These are phyloP conservation scores for Noctua fimbriata DNA, from an alignment of 2,888 invertebrate genomes.

Conservation along the genomic window DNA sequence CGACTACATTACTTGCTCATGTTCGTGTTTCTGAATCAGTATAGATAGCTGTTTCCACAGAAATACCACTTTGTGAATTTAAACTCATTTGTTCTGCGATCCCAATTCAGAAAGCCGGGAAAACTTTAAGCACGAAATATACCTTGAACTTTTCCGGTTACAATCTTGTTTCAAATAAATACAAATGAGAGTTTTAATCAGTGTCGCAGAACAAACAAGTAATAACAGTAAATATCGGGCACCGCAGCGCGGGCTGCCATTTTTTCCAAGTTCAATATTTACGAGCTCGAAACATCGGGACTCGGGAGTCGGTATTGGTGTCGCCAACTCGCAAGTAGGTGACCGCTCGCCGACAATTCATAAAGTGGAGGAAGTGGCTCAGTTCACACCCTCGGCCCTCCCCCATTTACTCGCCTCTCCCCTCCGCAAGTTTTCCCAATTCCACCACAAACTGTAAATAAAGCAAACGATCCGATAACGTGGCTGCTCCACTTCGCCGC, in stretches of 20 bases:
- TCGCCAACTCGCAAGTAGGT: conserved; percentile 68
- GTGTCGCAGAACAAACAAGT: conserved; percentile 68
- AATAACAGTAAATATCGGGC: conserved; percentile 71
- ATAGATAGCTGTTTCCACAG: background rate
- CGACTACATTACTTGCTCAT: conserved; percentile 26
- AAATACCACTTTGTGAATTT: conserved; percentile 21
- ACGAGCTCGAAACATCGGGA: conserved; percentile 72
- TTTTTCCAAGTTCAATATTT: conserved; percentile 74
- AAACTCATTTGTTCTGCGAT: conserved; percentile 19
- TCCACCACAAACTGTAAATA: conserved; percentile 73
- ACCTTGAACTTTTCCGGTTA: conserved; percentile 55
- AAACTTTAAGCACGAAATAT: conserved; percentile 41
- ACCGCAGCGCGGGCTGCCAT: conserved; percentile 69
- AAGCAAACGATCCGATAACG: conserved; percentile 74
- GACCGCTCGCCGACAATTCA: conserved; percentile 76
- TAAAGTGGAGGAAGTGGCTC: conserved; percentile 67
- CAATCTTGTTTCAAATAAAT: conserved; percentile 53
- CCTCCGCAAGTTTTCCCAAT: conserved; percentile 64
- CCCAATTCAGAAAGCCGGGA: conserved; percentile 10
- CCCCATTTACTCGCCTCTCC: conserved; percentile 39
- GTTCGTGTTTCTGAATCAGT: conserved; percentile 1
- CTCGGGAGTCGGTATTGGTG: conserved; percentile 74
- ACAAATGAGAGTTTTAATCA: conserved; percentile 58
- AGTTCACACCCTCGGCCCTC: conserved; percentile 55
- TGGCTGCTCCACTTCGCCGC: conserved; percentile 71